Evolutionary conservation across 2,888 invertebrate genomes (phyloP), one percentile per base, ranked within the genome.

Genomic region (Schizaphis graminum): DNA sequence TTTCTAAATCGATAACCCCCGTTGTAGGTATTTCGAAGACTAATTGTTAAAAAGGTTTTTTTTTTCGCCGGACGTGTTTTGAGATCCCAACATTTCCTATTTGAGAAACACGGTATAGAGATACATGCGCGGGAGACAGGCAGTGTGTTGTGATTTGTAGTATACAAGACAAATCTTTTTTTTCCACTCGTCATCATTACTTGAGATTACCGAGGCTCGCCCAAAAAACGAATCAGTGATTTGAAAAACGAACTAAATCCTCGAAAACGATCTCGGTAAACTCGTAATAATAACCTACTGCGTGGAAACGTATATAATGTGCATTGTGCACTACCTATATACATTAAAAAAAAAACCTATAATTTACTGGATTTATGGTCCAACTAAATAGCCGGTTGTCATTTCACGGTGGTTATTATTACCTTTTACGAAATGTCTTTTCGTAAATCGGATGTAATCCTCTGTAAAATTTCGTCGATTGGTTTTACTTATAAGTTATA

Each of bases 381-480:
- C n/a, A 10, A 53, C 53, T n/a, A 49, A 47, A 44, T 16, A 47
- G 44, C 28, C 86, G 86, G 86, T 86, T 44, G 44, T 44, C 26
- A 47, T 86, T 44, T 44, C 28, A 44, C 47, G 44, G 86, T 28
- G 21, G 77, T 77, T 85, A 7, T 85, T 85, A 77, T 35, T 77
- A 77, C 7, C 35, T 77, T 86, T 86, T 44, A 44, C 53, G n/a
- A 88, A 88, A 88, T 35, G 53, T 47, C 28, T 86, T 28, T 86
- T n/a, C 47, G 88, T 53, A 24, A 24, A 53, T 53, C 49, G n/a
- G n/a, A 5, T 21, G 53, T 53, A 88, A 88, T 88, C 88, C n/a
- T 53, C 88, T 53, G 53, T 86, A 86, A 21, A 8, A n/a, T 87
- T 87, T 87, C 28, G 87, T 87, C 87, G 49, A 87, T 87, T 87